Evolutionary conservation across 1,140 invertebrate genomes (phyloP).

Genomic region (Magallana angulata): DNA sequence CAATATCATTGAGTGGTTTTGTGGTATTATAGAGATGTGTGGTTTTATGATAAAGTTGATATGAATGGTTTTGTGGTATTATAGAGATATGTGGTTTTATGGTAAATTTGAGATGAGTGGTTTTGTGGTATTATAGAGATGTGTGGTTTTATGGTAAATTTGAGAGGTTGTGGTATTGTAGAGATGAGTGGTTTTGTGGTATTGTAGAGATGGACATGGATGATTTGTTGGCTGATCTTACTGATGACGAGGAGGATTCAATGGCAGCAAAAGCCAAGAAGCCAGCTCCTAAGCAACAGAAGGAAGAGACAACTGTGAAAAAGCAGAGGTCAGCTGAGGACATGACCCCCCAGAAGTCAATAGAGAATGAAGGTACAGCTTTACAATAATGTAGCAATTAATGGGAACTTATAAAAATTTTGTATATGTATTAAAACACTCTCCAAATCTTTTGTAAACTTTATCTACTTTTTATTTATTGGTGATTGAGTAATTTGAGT

Average conservation of each 20-base stretch:
- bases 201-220: constrained; percentile 75
- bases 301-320: constrained; percentile 50
- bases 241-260: constrained; percentile 67
- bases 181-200: constrained; percentile 9
- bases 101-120: no score
- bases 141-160: no score
- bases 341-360: constrained; percentile 41
- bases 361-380: background rate
- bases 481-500: background rate
- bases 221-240: constrained; percentile 74
- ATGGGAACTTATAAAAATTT: background rate
- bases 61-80: no score
- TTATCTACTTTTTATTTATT: background rate
- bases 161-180: no score
- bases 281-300: constrained; percentile 53
- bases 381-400: background rate
- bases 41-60: no score
- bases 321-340: constrained; percentile 56
- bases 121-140: no score
- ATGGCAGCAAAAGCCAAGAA: constrained; percentile 63
- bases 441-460: background rate
- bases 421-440: background rate
- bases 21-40: no score
- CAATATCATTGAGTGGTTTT: no score
- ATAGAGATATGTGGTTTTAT: no score